Evolutionary conservation across 2,888 invertebrate species (phyloP), one percentile per base, ranked within the genome.

Genomic region (Hydriomena furcata): DNA sequence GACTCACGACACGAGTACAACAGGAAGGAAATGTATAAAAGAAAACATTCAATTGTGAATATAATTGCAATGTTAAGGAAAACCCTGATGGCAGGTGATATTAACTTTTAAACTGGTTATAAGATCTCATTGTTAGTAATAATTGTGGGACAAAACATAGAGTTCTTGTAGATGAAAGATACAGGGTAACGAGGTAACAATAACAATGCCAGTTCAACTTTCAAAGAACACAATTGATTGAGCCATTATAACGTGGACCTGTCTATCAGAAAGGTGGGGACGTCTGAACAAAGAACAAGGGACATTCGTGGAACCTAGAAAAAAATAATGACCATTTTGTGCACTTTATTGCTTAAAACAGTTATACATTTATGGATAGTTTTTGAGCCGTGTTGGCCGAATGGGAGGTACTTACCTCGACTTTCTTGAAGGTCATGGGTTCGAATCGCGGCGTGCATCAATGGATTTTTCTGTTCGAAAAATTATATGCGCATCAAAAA

Each of bases 191-290:
- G 27, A 46, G 41, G 31, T 46, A 52, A 52, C 46, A 48, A 48
- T 36, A 28, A 48, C 35, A 47, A 47, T 52, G 37, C 47, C 37
- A 37, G 52, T 34, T 34, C 37, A 17, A 32, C 42, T 37, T 52
- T 37, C 46, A 46, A 46, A 52, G 52, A 52, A 52, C 34, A 41
- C 45, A 47, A 47, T 47, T 37, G 34, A 52, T 47, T 46, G 46
- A 47, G 32, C 32, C 28, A 52, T 52, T 47, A 46, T 30, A 37
- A 28, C 30, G 42, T 21, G n/a, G 32, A 47, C 42, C 36, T 32
- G 41, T 46, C 21, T 28, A 30, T 46, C 17, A 41, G 36, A 36
- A 35, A 34, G 45, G 30, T 40, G 11, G 5, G 17, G 7, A 30
- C 31, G 25, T 20, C n/a, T 21, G 13, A 8, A 32, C 8, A 27